Evolutionary conservation across 2,113 vertebrate species (phyloP), one percentile per base, ranked within the genome.

Genomic region (Menura novaehollandiae): DNA sequence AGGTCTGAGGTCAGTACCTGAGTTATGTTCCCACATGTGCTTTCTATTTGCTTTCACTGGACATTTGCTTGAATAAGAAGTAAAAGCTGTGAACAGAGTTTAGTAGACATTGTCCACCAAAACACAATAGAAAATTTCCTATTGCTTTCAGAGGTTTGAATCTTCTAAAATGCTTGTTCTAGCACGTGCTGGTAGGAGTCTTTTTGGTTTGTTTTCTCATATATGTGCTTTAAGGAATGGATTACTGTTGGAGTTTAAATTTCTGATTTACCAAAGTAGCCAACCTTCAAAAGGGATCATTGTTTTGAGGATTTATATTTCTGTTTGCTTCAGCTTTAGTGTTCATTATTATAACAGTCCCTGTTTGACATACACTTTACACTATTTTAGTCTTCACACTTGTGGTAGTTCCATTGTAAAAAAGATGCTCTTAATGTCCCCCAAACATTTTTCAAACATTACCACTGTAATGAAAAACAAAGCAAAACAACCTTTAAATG

Each of bases 1-100:
- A 89, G 35, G 33, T 81, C 12, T 95, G 73, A 94, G 89, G 44
- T 92, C 95, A 92, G 52, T 81, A 97, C 66, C 84, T 35, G n/a
- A 82, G 68, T 85, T 94, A 75, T 75, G 72, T 89, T 95, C 69
- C 85, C 56, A 75, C 24, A 52, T 92, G 47, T 87, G 35, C 60
- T 87, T 95, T 95, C 13, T 76, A 62, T 85, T 90, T 28, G 13
- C 46, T 59, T 89, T 85, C 63, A 55, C 35, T 84, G 59, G 58
- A 90, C 2, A 0, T 63, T 90, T 74, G 43, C 55, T 77, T 46
- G 32, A 85, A 66, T 76, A 79, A 76, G 49, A 68, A 71, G 30
- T 72, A 67, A 75, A 91, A 85, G 8, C 53, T 46, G 53, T 66
- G 49, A 95, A 47, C n/a, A 35, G 26, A 87, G 18, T 26, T 96